These are phyloP conservation scores for Parambassis ranga DNA, from an alignment of 2,797 vertebrate genomes.

Conservation along the genomic window DNA sequence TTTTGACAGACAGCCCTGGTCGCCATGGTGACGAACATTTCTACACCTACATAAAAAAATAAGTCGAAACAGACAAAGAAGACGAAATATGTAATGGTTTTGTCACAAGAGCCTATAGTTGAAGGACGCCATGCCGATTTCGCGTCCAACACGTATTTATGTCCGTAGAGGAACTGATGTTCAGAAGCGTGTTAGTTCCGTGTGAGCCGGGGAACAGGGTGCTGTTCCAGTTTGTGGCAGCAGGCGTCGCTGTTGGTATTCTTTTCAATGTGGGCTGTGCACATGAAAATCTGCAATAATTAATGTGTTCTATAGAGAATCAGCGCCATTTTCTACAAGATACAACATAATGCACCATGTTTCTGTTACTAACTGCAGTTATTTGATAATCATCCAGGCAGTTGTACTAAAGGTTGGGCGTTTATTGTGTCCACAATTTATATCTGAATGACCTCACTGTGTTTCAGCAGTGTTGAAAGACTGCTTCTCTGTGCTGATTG, in stretches of 20 bases:
- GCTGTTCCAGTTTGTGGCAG: neutral
- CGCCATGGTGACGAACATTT: conserved; percentile 49
- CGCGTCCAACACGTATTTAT: neutral
- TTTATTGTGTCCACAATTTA: neutral
- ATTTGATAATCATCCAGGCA: neutral
- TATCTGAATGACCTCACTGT: conserved; percentile 3
- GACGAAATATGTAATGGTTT: neutral
- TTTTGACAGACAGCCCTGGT: conserved; percentile 48
- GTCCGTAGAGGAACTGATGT: conserved; percentile 34
- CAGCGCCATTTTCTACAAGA: no score
- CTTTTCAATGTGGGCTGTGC: neutral
- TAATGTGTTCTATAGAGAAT: neutral
- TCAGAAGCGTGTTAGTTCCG: conserved; percentile 1
- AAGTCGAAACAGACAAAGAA: rapidly evolving
- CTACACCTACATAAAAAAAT: neutral
- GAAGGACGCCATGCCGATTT: conserved; percentile 70
- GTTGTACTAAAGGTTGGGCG: neutral
- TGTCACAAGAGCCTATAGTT: neutral
- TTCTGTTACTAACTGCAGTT: neutral
- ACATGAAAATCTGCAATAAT: neutral
- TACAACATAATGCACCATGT: neutral
- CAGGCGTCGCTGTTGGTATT: conserved; percentile 42
- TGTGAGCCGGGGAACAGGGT: rapidly evolving
- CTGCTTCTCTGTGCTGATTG: conserved; percentile 14
- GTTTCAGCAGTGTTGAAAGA: neutral